Evolutionary conservation across 2,888 invertebrate species (phyloP), one percentile per base, ranked within the genome.

Genomic region (Congeria kusceri): DNA sequence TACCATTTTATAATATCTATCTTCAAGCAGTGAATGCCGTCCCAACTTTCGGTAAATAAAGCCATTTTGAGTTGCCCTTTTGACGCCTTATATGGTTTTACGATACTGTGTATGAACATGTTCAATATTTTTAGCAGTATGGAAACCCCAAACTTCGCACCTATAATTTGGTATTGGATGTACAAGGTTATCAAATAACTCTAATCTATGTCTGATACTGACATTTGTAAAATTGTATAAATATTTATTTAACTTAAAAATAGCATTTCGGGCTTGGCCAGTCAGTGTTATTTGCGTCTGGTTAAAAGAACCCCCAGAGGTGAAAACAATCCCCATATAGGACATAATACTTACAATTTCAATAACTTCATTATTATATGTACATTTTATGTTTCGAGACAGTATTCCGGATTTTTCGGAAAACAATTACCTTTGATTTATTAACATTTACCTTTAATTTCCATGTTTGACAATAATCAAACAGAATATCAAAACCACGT

Each of bases 311-410:
- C 59, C 23, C 3, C 59, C 59, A 3, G 25, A n/a, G 20, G 59
- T 58, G 7, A 58, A 58, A 58, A 58, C 59, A 27, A 58, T 27
- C 27, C 59, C 5, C 5, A 58, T n/a, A 58, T 29, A 58, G 27
- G 59, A 58, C 28, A 58, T 29, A 28, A 25, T 25, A n/a, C 32
- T 58, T 29, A 58, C 59, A 29, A 58, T 58, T 32, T 58, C 18
- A 28, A 58, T 29, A 28, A 25, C 27, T 58, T 58, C 5, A 58
- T 29, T 58, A n/a, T 11, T 11, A 25, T 18, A 28, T 11, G 20
- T 15, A 11, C 20, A 27, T n/a, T n/a, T n/a, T n/a, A n/a, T n/a
- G n/a, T n/a, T n/a, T n/a, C n/a, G n/a, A n/a, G n/a, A n/a, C n/a
- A n/a, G n/a, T n/a, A n/a, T n/a, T n/a, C 32, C 59, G 25, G 29